Base-by-base conservation (phyloP, 2,797 vertebrate genomes). In the Syngnathus acus region DNA sequence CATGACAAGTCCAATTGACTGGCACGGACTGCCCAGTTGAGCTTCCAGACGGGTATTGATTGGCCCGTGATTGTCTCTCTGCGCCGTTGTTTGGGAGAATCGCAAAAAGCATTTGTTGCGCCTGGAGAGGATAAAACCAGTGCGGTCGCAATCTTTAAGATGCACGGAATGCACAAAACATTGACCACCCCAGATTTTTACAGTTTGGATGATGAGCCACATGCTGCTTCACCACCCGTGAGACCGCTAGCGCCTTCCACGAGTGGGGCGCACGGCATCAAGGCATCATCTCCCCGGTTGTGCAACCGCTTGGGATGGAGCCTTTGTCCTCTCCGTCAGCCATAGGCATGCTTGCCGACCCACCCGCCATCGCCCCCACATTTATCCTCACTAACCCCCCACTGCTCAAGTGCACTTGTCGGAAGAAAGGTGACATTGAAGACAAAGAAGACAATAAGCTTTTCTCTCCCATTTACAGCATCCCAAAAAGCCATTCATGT, bases 361-460 rank as follows among this genome's bases (percentile, higher is more conserved):
- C 26, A 32, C 64, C 62, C 58, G n/a, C 47, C 70, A 61, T 68
- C 38, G 21, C 37, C 38, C 32, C 26, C 45, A 47, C 62, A 72
- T 79, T 74, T 65, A 79, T 86, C 67, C 70, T 70, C 72, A 83
- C 82, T 69, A 74, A 68, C 72, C 64, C 53, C 67, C 70, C 2
- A 1, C 6, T 50, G 54, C 65, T 3, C 17, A 39, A 48, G 57
- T 38, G 54, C 21, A 38, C 51, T 13, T 51, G 43, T 38, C 53
- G 40, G 64, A 61, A 48, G 32, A 65, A 65, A 69, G 68, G 66
- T 65, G 72, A 72, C 72, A 32, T 19, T 38, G 74, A 40, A 66
- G 53, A 8, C 51, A 63, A 66, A 61, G 62, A 39, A 59, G 37
- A 47, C 14, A 47, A 47, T 47, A 5, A 16, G 14, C 4, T 14